These are phyloP conservation scores for Scopus umbretta DNA, from an alignment of 2,113 vertebrate species.

Conservation along the genomic window DNA sequence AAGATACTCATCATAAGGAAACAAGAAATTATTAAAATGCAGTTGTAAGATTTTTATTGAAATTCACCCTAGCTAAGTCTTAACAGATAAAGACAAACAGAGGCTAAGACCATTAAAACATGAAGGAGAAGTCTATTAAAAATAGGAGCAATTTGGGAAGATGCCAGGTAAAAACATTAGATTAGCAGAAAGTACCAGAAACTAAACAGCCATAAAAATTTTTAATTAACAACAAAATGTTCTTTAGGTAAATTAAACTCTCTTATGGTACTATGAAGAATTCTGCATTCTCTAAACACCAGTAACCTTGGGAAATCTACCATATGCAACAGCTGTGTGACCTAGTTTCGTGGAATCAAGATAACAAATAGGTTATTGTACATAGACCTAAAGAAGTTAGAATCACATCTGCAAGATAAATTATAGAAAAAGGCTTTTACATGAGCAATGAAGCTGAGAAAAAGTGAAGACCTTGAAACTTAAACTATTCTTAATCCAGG, in stretches of 20 bases:
- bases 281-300: not conserved
- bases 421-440: not conserved
- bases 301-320: constrained; percentile 11
- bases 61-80: not conserved
- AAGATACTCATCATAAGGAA: not conserved
- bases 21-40: not conserved
- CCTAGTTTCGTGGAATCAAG: not conserved
- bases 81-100: not conserved
- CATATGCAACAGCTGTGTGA: not conserved
- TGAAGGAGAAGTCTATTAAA: not conserved
- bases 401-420: not conserved
- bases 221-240: constrained; percentile 3
- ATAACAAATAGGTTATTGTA: not conserved
- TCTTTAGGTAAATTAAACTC: constrained; percentile 16
- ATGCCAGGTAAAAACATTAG: not conserved
- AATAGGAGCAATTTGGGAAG: not conserved
- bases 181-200: not conserved
- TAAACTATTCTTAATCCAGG: not conserved
- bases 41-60: not conserved
- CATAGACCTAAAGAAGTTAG: not conserved
- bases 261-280: not conserved
- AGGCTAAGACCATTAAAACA: not conserved
- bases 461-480: not conserved
- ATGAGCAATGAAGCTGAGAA: not conserved
- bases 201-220: not conserved